Evolutionary conservation across 2,113 vertebrate species (phyloP).

Genomic region (Varanus komodoensis): DNA sequence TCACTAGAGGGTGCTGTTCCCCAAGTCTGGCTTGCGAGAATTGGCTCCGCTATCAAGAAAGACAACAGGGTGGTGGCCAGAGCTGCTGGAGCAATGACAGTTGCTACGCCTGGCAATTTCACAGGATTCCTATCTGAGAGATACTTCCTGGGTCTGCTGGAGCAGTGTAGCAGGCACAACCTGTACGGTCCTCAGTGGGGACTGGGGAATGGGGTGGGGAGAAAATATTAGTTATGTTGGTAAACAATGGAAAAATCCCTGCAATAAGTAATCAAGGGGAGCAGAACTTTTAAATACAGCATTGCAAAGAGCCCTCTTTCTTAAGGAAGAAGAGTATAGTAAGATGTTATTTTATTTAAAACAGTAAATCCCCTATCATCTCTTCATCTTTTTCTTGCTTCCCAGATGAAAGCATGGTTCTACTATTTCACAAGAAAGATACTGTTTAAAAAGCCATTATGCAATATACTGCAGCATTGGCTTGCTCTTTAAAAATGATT

Average conservation of each 20-base stretch:
- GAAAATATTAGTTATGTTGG: neutral
- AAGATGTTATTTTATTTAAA: neutral
- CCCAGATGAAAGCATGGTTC: conserved; percentile 50
- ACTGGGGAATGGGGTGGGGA: accelerated
- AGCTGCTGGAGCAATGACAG: neutral
- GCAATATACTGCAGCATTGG: conserved; percentile 52
- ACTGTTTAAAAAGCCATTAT: conserved; percentile 57
- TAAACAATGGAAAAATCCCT: neutral
- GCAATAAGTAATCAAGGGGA: neutral
- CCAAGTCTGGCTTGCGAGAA: neutral
- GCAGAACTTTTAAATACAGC: neutral
- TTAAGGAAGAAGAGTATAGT: neutral
- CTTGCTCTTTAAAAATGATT: neutral
- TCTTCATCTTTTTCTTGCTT: conserved; percentile 23
- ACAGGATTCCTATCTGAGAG: neutral
- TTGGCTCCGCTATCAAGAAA: neutral
- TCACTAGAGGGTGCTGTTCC: conserved; percentile 39
- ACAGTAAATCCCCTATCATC: neutral
- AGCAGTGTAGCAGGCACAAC: neutral
- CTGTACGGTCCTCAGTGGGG: neutral
- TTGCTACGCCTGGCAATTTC: accelerated
- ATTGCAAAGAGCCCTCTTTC: neutral
- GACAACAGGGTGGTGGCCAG: neutral
- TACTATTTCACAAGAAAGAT: conserved; percentile 53
- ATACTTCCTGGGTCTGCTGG: accelerated